These are phyloP conservation scores for Grallaria varia DNA, from an alignment of 2,113 vertebrate genomes.

Conservation along the genomic window DNA sequence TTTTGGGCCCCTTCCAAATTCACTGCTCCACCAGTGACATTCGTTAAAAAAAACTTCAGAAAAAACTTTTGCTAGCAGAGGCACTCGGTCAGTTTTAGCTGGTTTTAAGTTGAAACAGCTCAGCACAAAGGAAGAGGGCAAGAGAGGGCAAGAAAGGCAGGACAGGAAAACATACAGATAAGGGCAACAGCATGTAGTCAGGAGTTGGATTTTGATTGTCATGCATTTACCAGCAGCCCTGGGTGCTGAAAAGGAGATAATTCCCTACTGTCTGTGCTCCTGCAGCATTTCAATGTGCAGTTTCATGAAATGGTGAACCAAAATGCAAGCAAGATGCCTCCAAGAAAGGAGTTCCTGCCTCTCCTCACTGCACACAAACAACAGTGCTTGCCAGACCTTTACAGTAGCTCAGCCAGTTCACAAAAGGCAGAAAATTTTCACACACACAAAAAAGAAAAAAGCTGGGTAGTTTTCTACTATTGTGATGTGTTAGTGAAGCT, in stretches of 20 bases:
- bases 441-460: neutral
- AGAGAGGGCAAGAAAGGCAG: neutral
- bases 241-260: neutral
- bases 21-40: neutral
- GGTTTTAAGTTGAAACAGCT: neutral
- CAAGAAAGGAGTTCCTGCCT: neutral
- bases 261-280: neutral
- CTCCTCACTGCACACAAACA: neutral
- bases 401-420: neutral
- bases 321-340: neutral
- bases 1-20: neutral
- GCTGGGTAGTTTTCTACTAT: neutral
- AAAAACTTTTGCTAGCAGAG: neutral
- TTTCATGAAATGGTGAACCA: neutral
- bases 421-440: neutral
- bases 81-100: neutral
- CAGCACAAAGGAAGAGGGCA: neutral
- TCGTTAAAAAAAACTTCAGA: neutral
- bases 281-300: neutral
- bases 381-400: neutral
- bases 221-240: neutral
- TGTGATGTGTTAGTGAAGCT: neutral
- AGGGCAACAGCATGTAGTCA: neutral
- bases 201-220: neutral
- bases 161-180: neutral